Evolutionary conservation across 1,140 invertebrate genomes (phyloP).

Genomic region (Eurosta solidaginis): DNA sequence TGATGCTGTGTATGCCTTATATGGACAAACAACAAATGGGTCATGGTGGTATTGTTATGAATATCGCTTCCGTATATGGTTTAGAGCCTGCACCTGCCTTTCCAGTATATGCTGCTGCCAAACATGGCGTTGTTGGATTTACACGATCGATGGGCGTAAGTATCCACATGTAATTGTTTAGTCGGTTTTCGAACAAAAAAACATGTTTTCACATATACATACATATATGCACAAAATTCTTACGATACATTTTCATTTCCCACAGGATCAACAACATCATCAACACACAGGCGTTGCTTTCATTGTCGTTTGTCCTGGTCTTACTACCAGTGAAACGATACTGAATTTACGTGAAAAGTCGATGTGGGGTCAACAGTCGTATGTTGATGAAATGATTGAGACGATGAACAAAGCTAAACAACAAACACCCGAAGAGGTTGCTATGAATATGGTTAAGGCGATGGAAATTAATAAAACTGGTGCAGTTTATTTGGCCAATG

Average conservation of each 20-base stretch:
- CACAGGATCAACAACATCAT: conserved; percentile 42
- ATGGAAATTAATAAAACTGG: conserved; percentile 53
- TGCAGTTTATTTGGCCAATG: conserved; percentile 49
- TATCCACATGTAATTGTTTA: conserved; percentile 16
- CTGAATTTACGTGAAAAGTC: conserved; percentile 52
- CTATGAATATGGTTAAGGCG: conserved; percentile 47
- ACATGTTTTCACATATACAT: neutral
- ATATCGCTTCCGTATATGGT: conserved; percentile 68
- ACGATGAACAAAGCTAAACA: conserved; percentile 49
- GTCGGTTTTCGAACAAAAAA: conserved; percentile 7
- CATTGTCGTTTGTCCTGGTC: conserved; percentile 49
- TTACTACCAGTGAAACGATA: conserved; percentile 51
- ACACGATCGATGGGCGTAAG: conserved; percentile 57
- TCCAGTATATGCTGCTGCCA: conserved; percentile 62
- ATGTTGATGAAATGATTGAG: conserved; percentile 44
- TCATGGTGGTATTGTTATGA: conserved; percentile 68
- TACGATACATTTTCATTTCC: too few species aligned
- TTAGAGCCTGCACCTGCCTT: conserved; percentile 55
- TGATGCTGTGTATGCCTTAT: conserved; percentile 44
- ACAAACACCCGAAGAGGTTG: conserved; percentile 50
- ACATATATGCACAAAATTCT: too few species aligned
- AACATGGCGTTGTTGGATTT: conserved; percentile 62
- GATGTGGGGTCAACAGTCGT: conserved; percentile 42
- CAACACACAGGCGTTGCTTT: conserved; percentile 50
- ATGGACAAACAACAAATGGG: conserved; percentile 67